Evolutionary conservation across 2,113 vertebrate species (phyloP), one percentile per base, ranked within the genome.

Genomic region (Sporophila hypoxantha): DNA sequence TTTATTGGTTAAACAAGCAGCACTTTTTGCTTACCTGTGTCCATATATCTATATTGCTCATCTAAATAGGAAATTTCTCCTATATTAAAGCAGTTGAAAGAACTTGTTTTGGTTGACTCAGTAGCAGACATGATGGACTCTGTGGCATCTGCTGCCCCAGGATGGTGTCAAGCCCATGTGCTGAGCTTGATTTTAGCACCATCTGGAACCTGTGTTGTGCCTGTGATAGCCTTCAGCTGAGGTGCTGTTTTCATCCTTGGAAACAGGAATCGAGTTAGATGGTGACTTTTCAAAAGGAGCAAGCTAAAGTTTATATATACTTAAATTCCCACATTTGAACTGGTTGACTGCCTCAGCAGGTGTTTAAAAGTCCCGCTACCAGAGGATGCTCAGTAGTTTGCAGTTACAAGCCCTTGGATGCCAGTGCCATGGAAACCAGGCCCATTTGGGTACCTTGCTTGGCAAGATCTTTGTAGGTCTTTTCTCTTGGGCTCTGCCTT

Each of bases 401-500:
- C 73, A 59, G 81, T 26, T 59, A 3, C 42, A 32, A 55, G 44
- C 7, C 2, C 41, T 42, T n/a, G 21, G 61, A 49, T 85, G 65
- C 23, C 39, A 27, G 1, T 36, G 42, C 81, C 46, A 18, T 71
- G 82, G 79, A 27, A 81, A 83, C 66, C 61, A 59, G 37, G 8
- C 25, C 30, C 0, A 0, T 61, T n/a, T 62, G 65, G 76, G 42
- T 74, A 41, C 34, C 47, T 64, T 70, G 11, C 73, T 60, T 80
- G 56, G 68, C 17, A 29, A 87, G 53, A 44, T 53, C 76, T 87
- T 82, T 53, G 64, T 53, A 46, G 53, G 66, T 68, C 76, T 93
- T 87, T 71, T 53, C 82, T 85, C 78, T 62, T 76, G 80, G 26
- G 61, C 49, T 82, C 47, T 85, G 65, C 46, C 87, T 87, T 39